Base-by-base conservation (phyloP, 1,140 invertebrate species). In the Conopomorpha cramerella region DNA sequence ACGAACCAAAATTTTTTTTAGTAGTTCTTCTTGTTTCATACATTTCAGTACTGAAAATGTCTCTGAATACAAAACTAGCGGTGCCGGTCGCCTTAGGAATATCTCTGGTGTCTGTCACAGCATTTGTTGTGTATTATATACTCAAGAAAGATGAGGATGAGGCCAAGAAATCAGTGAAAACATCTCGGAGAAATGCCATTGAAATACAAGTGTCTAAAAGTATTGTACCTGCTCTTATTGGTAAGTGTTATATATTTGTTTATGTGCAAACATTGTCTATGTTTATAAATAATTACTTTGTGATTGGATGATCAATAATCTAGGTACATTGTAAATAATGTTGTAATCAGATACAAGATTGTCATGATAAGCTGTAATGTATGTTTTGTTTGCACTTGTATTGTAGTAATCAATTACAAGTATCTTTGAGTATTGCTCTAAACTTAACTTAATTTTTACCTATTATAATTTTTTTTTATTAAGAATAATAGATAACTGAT, bases 91-190 rank as follows among this genome's bases (percentile, higher is more conserved):
- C 53, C 1, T 45, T 76, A 14, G 71, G 67, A 3, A 38, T 76
- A 17, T 71, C 67, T 7, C 27, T 76, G 10, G 60, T 71, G 6
- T 61, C 67, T 12, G 67, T 70, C 0, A 65, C 60, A 38, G 66
- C 67, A 17, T 60, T 72, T 52, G 67, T 72, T 12, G 54, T 61
- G 1, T 76, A 76, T 35, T 76, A 72, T 43, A 38, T 76, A 1
- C 61, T 76, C 11, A 72, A 68, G 41, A 63, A 59, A 43, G 71
- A 76, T 25, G 66, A 70, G 23, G 60, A 70, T 8, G 39, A 17
- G n/a, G 38, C 40, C 15, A 40, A 54, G 2, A 61, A 61, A 29
- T 33, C 33, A 31, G 39, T 76, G 0, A 63, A 58, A 34, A 55
- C 62, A 3, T 46, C 65, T 16, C 57, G 53, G 41, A 35, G 58